These are phyloP conservation scores for Apteryx owenii DNA, from an alignment of 2,113 vertebrate genomes.

Conservation along the genomic window DNA sequence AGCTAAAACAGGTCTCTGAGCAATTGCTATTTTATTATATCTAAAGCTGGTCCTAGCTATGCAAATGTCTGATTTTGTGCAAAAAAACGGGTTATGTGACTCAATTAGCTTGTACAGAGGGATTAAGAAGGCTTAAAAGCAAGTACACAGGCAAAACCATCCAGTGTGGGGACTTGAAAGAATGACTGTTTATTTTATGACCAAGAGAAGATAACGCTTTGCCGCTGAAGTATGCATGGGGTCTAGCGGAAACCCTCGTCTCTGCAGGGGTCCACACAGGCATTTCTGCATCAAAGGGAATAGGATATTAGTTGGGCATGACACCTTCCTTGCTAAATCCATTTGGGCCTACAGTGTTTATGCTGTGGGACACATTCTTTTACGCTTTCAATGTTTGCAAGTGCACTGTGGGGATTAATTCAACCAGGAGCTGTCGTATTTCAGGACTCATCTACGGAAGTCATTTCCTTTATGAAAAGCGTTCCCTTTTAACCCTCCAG, in stretches of 20 bases:
- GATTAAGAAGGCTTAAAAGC: not conserved
- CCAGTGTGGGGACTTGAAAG: slow-evolving; percentile 15
- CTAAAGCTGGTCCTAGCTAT: not conserved
- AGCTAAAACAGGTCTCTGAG: not conserved
- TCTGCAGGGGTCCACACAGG: slow-evolving; percentile 6
- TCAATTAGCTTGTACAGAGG: not conserved
- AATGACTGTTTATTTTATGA: slow-evolving; percentile 37
- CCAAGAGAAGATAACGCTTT: slow-evolving; percentile 38
- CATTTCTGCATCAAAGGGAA: not conserved
- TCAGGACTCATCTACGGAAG: not conserved
- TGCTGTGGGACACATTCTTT: slow-evolving; percentile 47
- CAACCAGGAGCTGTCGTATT: not conserved
- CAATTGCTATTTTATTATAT: not conserved
- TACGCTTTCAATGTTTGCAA: not conserved
- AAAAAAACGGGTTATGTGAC: not conserved
- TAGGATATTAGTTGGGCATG: not conserved
- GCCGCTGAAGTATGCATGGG: slow-evolving; percentile 36
- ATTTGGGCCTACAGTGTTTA: not conserved
- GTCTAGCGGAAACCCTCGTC: slow-evolving; percentile 33
- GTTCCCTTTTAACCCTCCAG: not conserved
- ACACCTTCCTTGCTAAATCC: not conserved
- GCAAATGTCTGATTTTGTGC: not conserved
- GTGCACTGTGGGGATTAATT: slow-evolving; percentile 27
- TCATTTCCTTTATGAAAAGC: slow-evolving; percentile 18
- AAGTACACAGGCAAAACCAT: slow-evolving; percentile 10